Percentiles rank a stretch among this genome's conserved stretches.
Conservation (phyloP, 2,888 invertebrate species). For the Charanyca ferruginea region DNA sequence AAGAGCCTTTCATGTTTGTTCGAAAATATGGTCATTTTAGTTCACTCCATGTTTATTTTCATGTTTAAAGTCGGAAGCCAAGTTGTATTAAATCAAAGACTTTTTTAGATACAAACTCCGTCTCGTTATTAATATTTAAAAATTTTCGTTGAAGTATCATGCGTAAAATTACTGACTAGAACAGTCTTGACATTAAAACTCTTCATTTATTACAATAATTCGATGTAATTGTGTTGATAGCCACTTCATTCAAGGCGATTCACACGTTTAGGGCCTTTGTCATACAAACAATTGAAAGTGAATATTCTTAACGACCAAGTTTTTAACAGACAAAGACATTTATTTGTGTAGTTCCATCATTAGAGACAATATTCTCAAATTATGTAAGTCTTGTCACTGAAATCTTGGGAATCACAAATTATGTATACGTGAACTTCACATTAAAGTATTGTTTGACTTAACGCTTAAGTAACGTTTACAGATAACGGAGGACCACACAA, state of each 20-base stretch:
- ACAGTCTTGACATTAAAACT: conserved; percentile 56
- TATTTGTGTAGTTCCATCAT: conserved; percentile 55
- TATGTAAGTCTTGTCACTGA: conserved; percentile 55
- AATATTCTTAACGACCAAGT: conserved; percentile 59
- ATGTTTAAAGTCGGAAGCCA: too few species aligned
- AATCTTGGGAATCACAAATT: conserved; percentile 40
- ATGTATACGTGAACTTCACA: conserved; percentile 26
- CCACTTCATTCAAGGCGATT: conserved; percentile 74
- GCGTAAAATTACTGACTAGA: conserved; percentile 29
- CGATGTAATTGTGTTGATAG: conserved; percentile 62
- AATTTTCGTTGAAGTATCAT: background rate
- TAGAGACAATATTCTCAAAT: conserved; percentile 55
- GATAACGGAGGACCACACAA: conserved; percentile 14
- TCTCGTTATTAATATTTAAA: background rate
- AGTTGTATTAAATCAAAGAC: background rate
- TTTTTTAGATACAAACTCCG: background rate
- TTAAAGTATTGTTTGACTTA: conserved; percentile 38
- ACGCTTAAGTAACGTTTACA: conserved; percentile 42
- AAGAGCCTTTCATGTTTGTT: conserved; percentile 34
- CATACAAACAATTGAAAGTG: conserved; percentile 69
- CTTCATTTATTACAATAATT: conserved; percentile 59
- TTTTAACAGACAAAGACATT: conserved; percentile 63
- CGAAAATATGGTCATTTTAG: background rate
- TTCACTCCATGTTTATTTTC: background rate
- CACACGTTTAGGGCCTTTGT: conserved; percentile 78